Evolutionary conservation across 2,888 invertebrate species (phyloP).

Genomic region (Tinea semifulvella): DNA sequence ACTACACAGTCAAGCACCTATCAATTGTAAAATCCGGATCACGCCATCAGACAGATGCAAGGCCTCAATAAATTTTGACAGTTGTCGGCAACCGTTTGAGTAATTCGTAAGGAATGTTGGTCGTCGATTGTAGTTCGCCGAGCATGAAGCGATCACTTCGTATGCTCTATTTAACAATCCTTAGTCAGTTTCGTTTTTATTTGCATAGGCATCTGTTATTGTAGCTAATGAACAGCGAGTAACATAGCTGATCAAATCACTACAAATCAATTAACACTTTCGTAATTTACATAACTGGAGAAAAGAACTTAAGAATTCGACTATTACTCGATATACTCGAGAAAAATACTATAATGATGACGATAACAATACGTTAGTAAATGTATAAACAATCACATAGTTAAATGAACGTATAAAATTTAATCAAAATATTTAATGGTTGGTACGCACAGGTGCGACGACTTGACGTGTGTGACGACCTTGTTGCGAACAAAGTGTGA

Average conservation of each 20-base stretch:
- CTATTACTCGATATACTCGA: no score
- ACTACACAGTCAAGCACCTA: no score
- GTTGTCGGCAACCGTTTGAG: conserved; percentile 21
- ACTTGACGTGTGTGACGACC: neutral
- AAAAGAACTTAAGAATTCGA: no score
- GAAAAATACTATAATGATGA: no score
- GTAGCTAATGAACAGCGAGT: no score
- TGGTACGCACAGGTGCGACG: neutral
- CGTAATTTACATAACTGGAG: no score
- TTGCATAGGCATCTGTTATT: conserved; percentile 22
- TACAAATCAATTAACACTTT: no score
- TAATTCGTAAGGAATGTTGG: conserved; percentile 29
- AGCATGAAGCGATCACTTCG: conserved; percentile 28
- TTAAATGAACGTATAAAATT: conserved; percentile 1
- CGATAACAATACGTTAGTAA: no score
- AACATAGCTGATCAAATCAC: no score
- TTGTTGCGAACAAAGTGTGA: neutral
- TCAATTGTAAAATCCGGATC: no score
- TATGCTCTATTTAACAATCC: conserved; percentile 28
- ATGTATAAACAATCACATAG: neutral
- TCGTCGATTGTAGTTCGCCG: conserved; percentile 23
- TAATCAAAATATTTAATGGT: neutral
- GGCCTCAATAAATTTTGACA: conserved; percentile 20
- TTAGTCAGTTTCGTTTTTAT: conserved; percentile 17
- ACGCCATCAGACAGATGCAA: no score